phyloP scores from a whole-genome alignment of 2,888 invertebrate species.

The Dynastes hyllus region DNA sequence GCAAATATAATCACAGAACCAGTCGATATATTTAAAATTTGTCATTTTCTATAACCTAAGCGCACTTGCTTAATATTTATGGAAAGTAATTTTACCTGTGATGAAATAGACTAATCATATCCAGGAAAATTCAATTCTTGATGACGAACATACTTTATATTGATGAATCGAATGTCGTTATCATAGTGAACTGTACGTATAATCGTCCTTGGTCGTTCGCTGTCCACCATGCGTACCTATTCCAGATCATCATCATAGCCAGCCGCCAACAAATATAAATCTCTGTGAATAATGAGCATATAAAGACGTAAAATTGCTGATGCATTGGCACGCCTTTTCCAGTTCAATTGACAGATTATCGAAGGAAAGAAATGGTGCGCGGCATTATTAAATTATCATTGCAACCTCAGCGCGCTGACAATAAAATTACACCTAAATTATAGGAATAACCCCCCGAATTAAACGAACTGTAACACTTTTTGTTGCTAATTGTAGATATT shows the following conservation, averaged over 20 bases:
- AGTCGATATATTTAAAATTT: too few relatives aligned
- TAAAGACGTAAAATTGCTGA: constrained; percentile 63
- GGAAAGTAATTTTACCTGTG: background rate
- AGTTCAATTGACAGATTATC: constrained; percentile 64
- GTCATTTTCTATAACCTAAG: too few relatives aligned
- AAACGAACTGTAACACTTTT: constrained; percentile 52
- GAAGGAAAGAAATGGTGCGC: constrained; percentile 56
- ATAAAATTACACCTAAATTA: constrained; percentile 62
- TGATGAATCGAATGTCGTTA: constrained; percentile 14
- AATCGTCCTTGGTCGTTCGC: constrained; percentile 6
- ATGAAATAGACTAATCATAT: constrained; percentile 2
- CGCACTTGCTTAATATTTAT: background rate
- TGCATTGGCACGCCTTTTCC: constrained; percentile 62
- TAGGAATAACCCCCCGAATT: constrained; percentile 54
- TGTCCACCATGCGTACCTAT: background rate
- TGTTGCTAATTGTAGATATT: constrained; percentile 48
- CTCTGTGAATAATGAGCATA: constrained; percentile 55
- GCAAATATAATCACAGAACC: too few relatives aligned
- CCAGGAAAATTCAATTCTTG: background rate
- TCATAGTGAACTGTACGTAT: background rate
- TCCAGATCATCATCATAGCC: background rate
- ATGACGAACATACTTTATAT: constrained; percentile 1
- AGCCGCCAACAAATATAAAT: constrained; percentile 45
- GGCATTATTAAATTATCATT: constrained; percentile 61
- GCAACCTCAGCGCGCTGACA: constrained; percentile 58